phyloP scores from a whole-genome alignment of 2,888 invertebrate genomes.

The Drosophila austrosaltans region DNA sequence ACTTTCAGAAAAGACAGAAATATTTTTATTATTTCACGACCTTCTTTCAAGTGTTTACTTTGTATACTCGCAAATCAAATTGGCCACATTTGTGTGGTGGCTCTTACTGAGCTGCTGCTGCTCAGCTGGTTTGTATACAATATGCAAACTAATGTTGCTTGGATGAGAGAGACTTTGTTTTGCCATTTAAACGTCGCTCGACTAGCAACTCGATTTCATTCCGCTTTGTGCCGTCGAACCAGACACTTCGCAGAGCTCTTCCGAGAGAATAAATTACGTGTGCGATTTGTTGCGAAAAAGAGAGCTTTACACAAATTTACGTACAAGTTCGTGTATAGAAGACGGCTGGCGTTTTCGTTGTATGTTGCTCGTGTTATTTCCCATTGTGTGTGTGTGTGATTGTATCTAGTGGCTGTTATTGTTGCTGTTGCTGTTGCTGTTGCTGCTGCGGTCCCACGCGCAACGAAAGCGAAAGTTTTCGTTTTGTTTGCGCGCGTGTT shows the following conservation, averaged over 20 bases:
- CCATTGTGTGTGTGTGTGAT: constrained; percentile 38
- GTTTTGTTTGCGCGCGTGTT: constrained; percentile 72
- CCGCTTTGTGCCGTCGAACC: constrained; percentile 58
- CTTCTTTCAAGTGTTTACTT: background rate
- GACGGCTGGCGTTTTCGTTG: constrained; percentile 16
- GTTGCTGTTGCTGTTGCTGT: constrained; percentile 15
- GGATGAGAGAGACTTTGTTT: background rate
- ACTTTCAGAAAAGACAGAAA: too few relatives aligned
- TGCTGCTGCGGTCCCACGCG: constrained; percentile 42
- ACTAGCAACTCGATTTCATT: constrained; percentile 58
- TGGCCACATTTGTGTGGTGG: constrained; percentile 54
- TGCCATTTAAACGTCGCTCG: constrained; percentile 58
- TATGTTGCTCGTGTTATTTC: constrained; percentile 28
- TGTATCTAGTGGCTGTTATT: constrained; percentile 30
- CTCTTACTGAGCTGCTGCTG: constrained; percentile 15
- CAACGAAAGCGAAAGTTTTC: constrained; percentile 74
- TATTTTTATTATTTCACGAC: background rate
- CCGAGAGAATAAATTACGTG: constrained; percentile 7
- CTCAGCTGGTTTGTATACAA: constrained; percentile 12
- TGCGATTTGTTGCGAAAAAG: constrained; percentile 16
- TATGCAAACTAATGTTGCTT: constrained; percentile 11
- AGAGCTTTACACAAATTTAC: constrained; percentile 37
- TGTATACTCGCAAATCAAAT: background rate
- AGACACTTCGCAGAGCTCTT: constrained; percentile 47
- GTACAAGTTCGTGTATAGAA: constrained; percentile 38